Conservation (phyloP, 2,113 vertebrate species). For the Onychostruthus taczanowskii region DNA sequence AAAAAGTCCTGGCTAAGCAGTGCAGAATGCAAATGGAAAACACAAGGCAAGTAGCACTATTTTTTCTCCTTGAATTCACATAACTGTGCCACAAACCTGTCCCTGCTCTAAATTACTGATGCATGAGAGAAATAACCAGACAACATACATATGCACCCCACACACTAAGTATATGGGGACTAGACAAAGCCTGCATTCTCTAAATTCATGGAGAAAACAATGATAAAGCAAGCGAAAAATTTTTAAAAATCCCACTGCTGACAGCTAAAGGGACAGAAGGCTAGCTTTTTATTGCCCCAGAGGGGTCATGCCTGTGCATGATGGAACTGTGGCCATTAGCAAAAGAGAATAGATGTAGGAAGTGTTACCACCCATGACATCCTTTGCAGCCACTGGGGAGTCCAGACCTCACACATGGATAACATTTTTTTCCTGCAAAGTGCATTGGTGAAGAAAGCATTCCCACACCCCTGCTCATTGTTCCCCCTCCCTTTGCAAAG, state of each 20-base stretch:
- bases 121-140: not conserved
- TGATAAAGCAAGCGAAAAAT: not conserved
- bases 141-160: fast-evolving
- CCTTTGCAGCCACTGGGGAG: not conserved
- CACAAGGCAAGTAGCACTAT: not conserved
- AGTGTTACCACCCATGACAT: slow-evolving; percentile 18
- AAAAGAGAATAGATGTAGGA: not conserved
- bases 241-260: not conserved
- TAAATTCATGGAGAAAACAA: not conserved
- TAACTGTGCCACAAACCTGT: not conserved
- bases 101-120: not conserved
- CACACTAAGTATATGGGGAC: not conserved
- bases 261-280: not conserved
- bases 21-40: not conserved
- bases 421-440: not conserved
- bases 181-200: not conserved
- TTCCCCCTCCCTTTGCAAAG: not conserved
- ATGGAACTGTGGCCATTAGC: not conserved
- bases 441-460: not conserved
- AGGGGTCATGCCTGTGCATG: not conserved
- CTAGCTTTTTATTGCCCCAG: not conserved
- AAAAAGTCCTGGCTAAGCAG: not conserved
- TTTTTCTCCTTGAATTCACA: not conserved
- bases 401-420: not conserved
- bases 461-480: not conserved